Conservation (phyloP, 2,113 vertebrate species). For the Centrocercus urophasianus region DNA sequence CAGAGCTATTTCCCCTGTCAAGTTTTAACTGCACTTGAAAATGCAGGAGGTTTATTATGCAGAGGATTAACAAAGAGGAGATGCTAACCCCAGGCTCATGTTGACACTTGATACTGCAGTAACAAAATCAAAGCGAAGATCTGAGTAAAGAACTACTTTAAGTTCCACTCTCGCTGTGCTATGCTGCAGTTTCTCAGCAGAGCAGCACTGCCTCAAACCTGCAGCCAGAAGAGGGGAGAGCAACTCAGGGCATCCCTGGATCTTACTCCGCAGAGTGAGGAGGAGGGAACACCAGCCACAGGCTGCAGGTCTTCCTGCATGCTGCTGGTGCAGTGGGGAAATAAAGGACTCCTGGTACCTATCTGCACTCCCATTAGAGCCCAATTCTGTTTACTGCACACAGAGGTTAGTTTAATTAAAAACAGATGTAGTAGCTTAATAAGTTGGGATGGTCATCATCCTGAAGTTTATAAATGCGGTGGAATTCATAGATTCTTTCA, state of each 20-base stretch:
- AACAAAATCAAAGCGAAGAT: background rate
- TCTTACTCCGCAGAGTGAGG: background rate
- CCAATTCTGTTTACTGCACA: background rate
- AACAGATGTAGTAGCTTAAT: background rate
- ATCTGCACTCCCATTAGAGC: background rate
- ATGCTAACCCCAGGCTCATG: background rate
- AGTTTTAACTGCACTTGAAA: background rate
- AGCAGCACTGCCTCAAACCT: background rate
- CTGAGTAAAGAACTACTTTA: background rate
- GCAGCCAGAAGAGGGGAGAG: background rate
- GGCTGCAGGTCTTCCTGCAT: background rate
- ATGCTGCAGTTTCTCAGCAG: fast-evolving
- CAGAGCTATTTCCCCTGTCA: background rate
- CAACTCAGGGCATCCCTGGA: background rate
- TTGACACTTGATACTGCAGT: background rate
- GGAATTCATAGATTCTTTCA: background rate
- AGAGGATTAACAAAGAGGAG: background rate
- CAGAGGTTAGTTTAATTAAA: background rate
- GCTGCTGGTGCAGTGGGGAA: fast-evolving
- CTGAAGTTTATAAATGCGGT: background rate
- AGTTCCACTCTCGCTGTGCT: background rate
- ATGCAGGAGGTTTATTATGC: background rate
- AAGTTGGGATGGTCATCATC: background rate
- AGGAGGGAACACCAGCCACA: background rate
- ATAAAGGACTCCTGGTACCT: background rate